Conservation (phyloP, 1,140 invertebrate species). For the Lycorma delicatula region DNA sequence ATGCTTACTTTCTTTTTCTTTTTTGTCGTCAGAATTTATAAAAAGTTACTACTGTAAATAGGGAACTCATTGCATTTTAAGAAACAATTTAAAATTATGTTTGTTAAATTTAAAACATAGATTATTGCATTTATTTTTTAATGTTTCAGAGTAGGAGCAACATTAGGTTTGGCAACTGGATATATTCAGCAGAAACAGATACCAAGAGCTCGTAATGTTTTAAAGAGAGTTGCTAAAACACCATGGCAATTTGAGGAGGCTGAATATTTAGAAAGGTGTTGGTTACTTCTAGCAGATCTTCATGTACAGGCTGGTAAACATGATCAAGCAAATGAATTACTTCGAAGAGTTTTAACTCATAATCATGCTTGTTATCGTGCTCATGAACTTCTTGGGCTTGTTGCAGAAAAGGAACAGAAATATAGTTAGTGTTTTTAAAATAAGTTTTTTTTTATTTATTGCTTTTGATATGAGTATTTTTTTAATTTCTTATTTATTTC, state of each 20-base stretch:
- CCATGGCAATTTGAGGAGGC: conserved; percentile 91
- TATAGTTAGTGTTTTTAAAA: conserved; percentile 54
- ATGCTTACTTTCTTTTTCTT: no score
- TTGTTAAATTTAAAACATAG: background rate
- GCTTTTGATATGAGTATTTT: no score
- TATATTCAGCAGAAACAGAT: conserved; percentile 67
- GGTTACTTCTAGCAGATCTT: conserved; percentile 86
- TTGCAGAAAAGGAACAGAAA: conserved; percentile 87
- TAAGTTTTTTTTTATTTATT: no score
- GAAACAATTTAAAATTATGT: background rate
- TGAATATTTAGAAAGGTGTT: conserved; percentile 90
- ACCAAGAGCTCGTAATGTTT: conserved; percentile 80
- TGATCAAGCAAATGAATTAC: conserved; percentile 75
- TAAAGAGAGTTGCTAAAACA: conserved; percentile 81
- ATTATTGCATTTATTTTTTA: background rate
- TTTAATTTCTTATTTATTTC: no score
- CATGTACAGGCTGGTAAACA: conserved; percentile 82
- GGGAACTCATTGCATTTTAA: background rate
- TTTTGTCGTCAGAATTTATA: no score
- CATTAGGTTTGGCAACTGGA: conserved; percentile 81
- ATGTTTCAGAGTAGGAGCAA: conserved; percentile 72
- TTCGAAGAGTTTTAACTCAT: conserved; percentile 72
- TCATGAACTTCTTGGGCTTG: conserved; percentile 77
- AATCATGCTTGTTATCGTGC: conserved; percentile 88
- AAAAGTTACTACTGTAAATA: no score